phyloP scores from a whole-genome alignment of 2,888 invertebrate species.

The Malachius bipustulatus region DNA sequence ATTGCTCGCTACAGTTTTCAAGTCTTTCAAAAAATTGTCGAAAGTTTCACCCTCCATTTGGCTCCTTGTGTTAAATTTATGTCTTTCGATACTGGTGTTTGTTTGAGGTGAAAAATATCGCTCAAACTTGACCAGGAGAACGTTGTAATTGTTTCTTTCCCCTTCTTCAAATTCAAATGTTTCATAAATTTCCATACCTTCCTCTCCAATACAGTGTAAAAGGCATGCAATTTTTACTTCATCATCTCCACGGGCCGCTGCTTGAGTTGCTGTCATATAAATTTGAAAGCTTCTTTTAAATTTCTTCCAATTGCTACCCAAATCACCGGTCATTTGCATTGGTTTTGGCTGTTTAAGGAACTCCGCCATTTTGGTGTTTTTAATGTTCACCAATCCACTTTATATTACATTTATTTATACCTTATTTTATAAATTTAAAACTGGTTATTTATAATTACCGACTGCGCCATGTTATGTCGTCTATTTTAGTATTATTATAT shows the following conservation, averaged over 20 bases:
- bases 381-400: too few relatives aligned
- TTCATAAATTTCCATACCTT: slow-evolving; percentile 14
- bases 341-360: slow-evolving; percentile 14
- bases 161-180: slow-evolving; percentile 13
- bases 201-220: slow-evolving; percentile 16
- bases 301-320: slow-evolving; percentile 15
- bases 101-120: slow-evolving; percentile 15
- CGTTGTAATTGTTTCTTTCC: slow-evolving; percentile 9
- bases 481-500: too few relatives aligned
- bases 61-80: slow-evolving; percentile 10
- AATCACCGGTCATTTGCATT: slow-evolving; percentile 15
- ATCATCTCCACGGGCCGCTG: slow-evolving; percentile 3
- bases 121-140: slow-evolving; percentile 13
- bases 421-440: too few relatives aligned
- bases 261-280: slow-evolving; percentile 13
- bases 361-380: slow-evolving; percentile 11
- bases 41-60: slow-evolving; percentile 4
- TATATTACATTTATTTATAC: too few relatives aligned
- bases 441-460: too few relatives aligned
- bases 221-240: slow-evolving; percentile 14
- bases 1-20: slow-evolving; percentile 4
- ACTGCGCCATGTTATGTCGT: too few relatives aligned
- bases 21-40: slow-evolving; percentile 6
- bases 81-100: slow-evolving; percentile 15
- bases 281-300: slow-evolving; percentile 12